Conservation (phyloP, 2,888 invertebrate genomes). For the Cheilosia urbana region DNA sequence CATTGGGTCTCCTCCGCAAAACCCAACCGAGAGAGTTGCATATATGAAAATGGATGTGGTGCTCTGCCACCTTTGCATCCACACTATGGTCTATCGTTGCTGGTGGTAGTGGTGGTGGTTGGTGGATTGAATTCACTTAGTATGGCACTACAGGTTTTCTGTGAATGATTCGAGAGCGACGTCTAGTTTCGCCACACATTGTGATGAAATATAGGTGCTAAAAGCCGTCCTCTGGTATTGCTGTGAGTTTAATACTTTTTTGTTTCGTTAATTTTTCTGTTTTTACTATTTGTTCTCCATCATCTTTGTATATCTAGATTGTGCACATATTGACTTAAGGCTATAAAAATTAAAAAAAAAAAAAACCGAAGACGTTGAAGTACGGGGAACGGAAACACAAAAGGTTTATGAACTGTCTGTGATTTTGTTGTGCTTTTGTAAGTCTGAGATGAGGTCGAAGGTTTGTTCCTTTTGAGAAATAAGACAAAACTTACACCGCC, state of each 20-base stretch:
- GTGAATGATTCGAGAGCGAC: constrained; percentile 65
- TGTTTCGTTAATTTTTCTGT: constrained; percentile 17
- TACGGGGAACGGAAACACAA: constrained; percentile 44
- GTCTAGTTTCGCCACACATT: constrained; percentile 71
- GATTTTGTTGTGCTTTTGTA: constrained; percentile 61
- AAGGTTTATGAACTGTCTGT: constrained; percentile 74
- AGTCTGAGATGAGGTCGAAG: constrained; percentile 63
- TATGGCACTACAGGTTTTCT: constrained; percentile 72
- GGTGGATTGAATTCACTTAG: constrained; percentile 55
- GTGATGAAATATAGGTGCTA: constrained; percentile 73
- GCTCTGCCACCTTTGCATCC: constrained; percentile 20
- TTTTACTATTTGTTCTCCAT: constrained; percentile 68
- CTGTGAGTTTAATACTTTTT: constrained; percentile 13
- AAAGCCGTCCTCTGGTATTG: constrained; percentile 70
- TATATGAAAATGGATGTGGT: constrained; percentile 17
- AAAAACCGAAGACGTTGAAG: constrained; percentile 4
- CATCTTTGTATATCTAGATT: constrained; percentile 70
- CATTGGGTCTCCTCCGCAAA: constrained; percentile 49
- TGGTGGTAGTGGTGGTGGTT: constrained; percentile 17
- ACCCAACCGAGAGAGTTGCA: constrained; percentile 39
- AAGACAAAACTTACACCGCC: constrained; percentile 10
- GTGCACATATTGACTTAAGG: constrained; percentile 61
- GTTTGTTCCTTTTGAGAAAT: constrained; percentile 42
- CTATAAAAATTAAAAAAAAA: constrained; percentile 14
- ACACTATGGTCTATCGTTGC: constrained; percentile 12